Conservation (phyloP, 2,113 vertebrate species). For the Corythornis madagascariensis region DNA sequence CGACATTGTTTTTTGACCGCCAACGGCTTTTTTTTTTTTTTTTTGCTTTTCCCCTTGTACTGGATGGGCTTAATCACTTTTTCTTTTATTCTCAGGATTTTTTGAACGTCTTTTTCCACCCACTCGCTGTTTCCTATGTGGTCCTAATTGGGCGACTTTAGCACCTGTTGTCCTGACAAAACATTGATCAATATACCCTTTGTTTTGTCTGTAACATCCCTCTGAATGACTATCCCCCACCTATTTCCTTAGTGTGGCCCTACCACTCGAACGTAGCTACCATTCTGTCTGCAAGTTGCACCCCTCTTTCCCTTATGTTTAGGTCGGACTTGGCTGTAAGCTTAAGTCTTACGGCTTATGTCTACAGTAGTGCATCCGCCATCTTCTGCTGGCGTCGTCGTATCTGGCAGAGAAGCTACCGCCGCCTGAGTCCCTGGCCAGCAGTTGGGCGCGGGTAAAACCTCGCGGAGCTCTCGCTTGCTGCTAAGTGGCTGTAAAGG, state of each 20-base stretch:
- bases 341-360: too few species aligned
- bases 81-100: neutral
- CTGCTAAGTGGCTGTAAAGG: neutral
- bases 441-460: neutral
- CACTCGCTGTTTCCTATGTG: rapidly evolving
- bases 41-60: rapidly evolving
- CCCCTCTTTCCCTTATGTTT: neutral
- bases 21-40: rapidly evolving
- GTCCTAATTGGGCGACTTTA: neutral
- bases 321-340: neutral
- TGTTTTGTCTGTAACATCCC: neutral
- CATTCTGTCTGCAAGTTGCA: neutral
- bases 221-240: neutral
- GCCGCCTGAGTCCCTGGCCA: neutral
- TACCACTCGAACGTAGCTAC: neutral
- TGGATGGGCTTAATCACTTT: neutral
- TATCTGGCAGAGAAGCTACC: neutral
- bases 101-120: too few species aligned
- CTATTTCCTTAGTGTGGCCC: too few species aligned
- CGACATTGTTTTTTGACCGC: too few species aligned
- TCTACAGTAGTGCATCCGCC: neutral
- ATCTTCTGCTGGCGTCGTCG: neutral
- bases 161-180: neutral
- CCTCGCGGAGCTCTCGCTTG: too few species aligned
- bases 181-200: neutral